phyloP scores from a whole-genome alignment of 64 coral and sea anemone species.

The Pachyseris speciosa region DNA sequence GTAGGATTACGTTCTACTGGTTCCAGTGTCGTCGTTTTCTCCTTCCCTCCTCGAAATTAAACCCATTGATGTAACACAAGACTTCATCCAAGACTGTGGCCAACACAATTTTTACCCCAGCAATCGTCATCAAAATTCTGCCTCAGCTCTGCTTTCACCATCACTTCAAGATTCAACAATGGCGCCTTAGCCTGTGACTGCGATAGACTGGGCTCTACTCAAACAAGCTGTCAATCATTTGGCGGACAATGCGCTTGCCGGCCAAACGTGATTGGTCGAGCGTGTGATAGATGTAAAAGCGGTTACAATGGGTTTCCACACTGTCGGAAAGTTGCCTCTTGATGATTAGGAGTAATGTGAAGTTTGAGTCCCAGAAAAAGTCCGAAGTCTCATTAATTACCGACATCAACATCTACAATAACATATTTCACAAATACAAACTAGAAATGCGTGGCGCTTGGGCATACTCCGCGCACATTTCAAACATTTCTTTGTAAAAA shows the following conservation, averaged over 20 bases:
- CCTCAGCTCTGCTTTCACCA: slow-evolving; percentile 76
- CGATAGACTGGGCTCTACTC: slow-evolving; percentile 69
- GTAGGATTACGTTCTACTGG: slow-evolving; percentile 91
- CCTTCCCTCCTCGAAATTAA: slow-evolving; percentile 69
- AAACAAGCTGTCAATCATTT: slow-evolving; percentile 75
- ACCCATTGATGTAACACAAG: slow-evolving; percentile 72
- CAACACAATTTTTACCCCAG: slow-evolving; percentile 54
- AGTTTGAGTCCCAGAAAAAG: not conserved
- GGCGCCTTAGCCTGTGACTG: slow-evolving; percentile 81
- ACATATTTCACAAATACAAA: no score
- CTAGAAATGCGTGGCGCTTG: no score
- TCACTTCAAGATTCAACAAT: slow-evolving; percentile 79
- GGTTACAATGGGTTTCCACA: slow-evolving; percentile 86
- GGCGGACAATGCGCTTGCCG: slow-evolving; percentile 90
- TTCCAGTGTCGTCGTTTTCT: slow-evolving; percentile 74
- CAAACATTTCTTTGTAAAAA: no score
- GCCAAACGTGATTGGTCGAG: slow-evolving; percentile 92
- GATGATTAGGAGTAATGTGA: not conserved
- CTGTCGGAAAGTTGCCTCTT: not conserved
- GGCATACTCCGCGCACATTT: no score
- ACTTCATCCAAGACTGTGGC: slow-evolving; percentile 84
- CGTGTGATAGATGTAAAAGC: slow-evolving; percentile 86
- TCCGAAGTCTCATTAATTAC: not conserved
- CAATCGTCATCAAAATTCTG: slow-evolving; percentile 79
- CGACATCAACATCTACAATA: no score